These are phyloP conservation scores for Calcarius lapponicus DNA, from an alignment of 2,797 vertebrate genomes.

Conservation along the genomic window DNA sequence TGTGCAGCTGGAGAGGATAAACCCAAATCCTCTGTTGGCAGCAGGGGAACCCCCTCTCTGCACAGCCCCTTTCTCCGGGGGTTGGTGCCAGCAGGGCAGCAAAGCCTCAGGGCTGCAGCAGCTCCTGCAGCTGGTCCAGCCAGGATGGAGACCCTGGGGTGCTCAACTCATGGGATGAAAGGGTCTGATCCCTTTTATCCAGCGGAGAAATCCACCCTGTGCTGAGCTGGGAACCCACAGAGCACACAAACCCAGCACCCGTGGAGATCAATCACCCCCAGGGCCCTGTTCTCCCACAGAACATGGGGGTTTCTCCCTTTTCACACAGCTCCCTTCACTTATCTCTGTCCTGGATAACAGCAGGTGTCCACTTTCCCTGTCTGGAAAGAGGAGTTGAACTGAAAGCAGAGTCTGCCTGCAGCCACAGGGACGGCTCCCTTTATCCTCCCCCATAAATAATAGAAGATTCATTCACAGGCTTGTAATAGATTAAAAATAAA, in stretches of 20 bases:
- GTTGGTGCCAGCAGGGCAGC: accelerated
- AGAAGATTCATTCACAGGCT: neutral
- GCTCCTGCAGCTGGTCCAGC: neutral
- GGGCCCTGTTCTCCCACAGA: neutral
- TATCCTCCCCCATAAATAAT: slow-evolving; percentile 11
- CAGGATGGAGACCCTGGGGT: accelerated
- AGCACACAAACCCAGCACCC: accelerated
- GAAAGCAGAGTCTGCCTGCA: neutral
- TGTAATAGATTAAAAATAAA: slow-evolving; percentile 8
- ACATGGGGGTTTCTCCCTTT: accelerated
- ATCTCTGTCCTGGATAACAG: neutral
- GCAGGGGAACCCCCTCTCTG: neutral
- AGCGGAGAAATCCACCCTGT: neutral
- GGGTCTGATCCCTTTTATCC: accelerated
- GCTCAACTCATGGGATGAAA: accelerated
- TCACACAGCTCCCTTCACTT: neutral
- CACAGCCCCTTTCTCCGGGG: neutral
- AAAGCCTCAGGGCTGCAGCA: neutral
- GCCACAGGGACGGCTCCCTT: neutral
- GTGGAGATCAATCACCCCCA: accelerated
- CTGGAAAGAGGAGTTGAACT: slow-evolving; percentile 1
- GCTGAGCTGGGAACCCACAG: neutral
- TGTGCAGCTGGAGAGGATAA: neutral
- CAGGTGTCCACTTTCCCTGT: neutral
- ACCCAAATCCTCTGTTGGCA: neutral